These are phyloP conservation scores for Orchesellides sinensis DNA, from an alignment of 2,888 invertebrate species.

Conservation along the genomic window DNA sequence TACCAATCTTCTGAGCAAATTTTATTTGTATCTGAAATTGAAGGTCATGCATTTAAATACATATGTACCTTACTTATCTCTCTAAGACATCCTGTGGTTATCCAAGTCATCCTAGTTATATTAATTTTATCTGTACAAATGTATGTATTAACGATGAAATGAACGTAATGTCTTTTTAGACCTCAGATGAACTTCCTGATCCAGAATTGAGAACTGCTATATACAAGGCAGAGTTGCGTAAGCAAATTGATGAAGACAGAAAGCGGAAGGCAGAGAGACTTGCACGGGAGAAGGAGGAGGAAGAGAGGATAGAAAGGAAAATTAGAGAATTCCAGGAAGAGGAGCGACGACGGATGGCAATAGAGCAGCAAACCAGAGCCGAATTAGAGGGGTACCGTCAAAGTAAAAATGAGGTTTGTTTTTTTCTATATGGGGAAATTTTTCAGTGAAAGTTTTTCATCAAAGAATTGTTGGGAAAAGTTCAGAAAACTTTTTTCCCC, in stretches of 20 bases:
- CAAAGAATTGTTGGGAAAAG: constrained; percentile 7
- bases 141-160: too few relatives aligned
- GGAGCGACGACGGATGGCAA: constrained; percentile 13
- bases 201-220: constrained; percentile 53
- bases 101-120: too few relatives aligned
- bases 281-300: constrained; percentile 57
- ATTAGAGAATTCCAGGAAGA: constrained; percentile 67
- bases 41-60: too few relatives aligned
- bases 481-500: constrained; percentile 11
- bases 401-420: constrained; percentile 47
- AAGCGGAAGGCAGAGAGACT: constrained; percentile 58
- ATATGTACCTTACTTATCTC: too few relatives aligned
- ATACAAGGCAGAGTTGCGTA: constrained; percentile 63
- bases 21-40: too few relatives aligned
- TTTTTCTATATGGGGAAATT: constrained; percentile 1
- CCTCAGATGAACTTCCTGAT: constrained; percentile 67
- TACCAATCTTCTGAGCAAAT: too few relatives aligned
- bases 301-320: constrained; percentile 65
- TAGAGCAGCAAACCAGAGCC: constrained; percentile 23
- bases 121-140: too few relatives aligned
- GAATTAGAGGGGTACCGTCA: constrained; percentile 32
- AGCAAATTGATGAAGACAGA: constrained; percentile 68
- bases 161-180: too few relatives aligned
- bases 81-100: too few relatives aligned
- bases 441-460: constrained; percentile 2